Base-by-base conservation (phyloP, 1,140 invertebrate genomes). In the Drosophila bifasciata region DNA sequence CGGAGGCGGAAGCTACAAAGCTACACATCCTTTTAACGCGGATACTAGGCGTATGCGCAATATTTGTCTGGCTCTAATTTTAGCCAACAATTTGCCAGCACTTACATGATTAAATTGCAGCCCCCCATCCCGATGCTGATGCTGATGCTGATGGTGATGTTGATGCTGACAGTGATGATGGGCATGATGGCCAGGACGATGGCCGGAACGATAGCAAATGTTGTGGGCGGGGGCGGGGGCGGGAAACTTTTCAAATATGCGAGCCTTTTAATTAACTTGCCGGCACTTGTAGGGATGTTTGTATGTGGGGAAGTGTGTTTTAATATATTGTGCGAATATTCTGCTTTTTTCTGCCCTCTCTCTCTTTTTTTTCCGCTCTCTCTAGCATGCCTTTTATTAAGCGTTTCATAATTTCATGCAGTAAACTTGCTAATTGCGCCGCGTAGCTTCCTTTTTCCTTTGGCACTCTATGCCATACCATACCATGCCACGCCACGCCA, bases 21-120 rank as follows among this genome's bases (percentile, higher is more conserved):
- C 32, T 36, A 36, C 32, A 68, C 71, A 76, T 86, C 72, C 76
- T 80, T 85, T 85, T 80, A 85, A 80, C 69, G 63, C 79, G 62
- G 39, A 46, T 50, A 66, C 77, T 81, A 77, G 77, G 81, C 81
- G 81, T 81, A 86, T 85, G 77, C 77, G 83, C 81, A 77, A 86
- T 85, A 85, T 85, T 85, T 86, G 84, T 85, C 83, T 85, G 73
- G 77, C 81, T 85, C 81, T 81, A 85, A 86, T 85, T 85, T 85
- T 86, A 85, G 80, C 77, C 80, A 80, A 86, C 80, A 86, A 85
- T 85, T 88, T 86, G 81, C 81, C 81, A 86, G 83, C 81, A 86
- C 81, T 86, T 86, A 86, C 81, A 81, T 86, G 83, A 88, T 86
- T 86, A 88, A 86, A 88, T 76, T 86, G 79, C 72, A 76, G 72